Percentiles rank a stretch among this genome's conserved stretches.
Evolutionary conservation across 2,797 vertebrate genomes (phyloP).

Genomic region (Sebastes diaconus): DNA sequence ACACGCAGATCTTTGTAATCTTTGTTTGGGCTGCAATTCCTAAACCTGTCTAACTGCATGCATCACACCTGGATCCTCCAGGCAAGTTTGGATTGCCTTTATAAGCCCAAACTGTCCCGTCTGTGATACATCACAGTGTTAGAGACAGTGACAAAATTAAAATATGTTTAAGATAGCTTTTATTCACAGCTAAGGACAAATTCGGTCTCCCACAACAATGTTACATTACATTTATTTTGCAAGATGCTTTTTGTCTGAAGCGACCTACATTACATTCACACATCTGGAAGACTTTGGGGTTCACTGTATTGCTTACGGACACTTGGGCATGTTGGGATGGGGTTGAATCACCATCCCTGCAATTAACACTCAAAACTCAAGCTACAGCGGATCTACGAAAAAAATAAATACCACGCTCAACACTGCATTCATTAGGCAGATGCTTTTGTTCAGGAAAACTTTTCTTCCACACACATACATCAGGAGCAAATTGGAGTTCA

Average conservation of each 20-base stretch:
- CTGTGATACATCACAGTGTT: background rate
- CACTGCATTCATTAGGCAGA: background rate
- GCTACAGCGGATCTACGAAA: background rate
- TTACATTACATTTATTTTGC: background rate
- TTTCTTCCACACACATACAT: background rate
- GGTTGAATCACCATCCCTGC: background rate
- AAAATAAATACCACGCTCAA: background rate
- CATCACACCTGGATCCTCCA: fast-evolving
- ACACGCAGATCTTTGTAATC: fast-evolving
- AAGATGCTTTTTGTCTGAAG: background rate
- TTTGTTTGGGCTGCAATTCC: too few species aligned
- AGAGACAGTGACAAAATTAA: background rate
- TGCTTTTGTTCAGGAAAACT: background rate
- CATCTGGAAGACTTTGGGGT: background rate
- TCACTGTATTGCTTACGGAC: background rate
- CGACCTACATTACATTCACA: background rate
- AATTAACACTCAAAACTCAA: background rate
- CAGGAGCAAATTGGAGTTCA: background rate
- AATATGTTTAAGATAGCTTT: background rate
- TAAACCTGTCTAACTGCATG: too few species aligned
- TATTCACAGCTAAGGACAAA: background rate
- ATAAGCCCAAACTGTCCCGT: background rate
- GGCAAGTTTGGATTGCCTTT: too few species aligned
- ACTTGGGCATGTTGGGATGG: background rate
- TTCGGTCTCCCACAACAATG: background rate